These are phyloP conservation scores for Parasteatoda lunata DNA, from an alignment of 2,888 invertebrate species.

Conservation along the genomic window DNA sequence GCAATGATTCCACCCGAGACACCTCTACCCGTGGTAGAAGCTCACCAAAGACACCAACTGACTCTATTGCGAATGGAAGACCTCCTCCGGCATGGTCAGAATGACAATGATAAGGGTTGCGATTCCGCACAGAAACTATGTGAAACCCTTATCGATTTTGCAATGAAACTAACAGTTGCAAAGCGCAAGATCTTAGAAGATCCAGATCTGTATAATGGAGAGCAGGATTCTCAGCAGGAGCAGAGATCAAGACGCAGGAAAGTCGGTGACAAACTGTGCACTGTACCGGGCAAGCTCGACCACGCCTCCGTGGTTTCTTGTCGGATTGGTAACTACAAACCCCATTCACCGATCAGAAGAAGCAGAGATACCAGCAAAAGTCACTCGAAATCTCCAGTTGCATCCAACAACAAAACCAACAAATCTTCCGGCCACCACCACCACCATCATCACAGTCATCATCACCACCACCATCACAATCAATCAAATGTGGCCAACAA, in stretches of 20 bases:
- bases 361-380: slow-evolving; percentile 45
- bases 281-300: slow-evolving; percentile 90
- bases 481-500: slow-evolving; percentile 39
- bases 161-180: slow-evolving; percentile 84
- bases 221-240: slow-evolving; percentile 60
- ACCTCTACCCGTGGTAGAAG: slow-evolving; percentile 81
- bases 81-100: slow-evolving; percentile 81
- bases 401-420: slow-evolving; percentile 32
- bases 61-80: slow-evolving; percentile 85
- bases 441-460: slow-evolving; percentile 50
- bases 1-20: slow-evolving; percentile 20
- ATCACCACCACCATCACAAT: slow-evolving; percentile 34
- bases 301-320: slow-evolving; percentile 91
- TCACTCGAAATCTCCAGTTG: slow-evolving; percentile 53
- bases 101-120: slow-evolving; percentile 77
- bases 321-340: slow-evolving; percentile 78
- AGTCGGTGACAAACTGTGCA: slow-evolving; percentile 83
- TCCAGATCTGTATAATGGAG: slow-evolving; percentile 81
- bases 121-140: slow-evolving; percentile 80
- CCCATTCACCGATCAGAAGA: slow-evolving; percentile 43
- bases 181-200: slow-evolving; percentile 89
- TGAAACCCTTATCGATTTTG: slow-evolving; percentile 84
- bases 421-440: slow-evolving; percentile 37
- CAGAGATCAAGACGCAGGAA: slow-evolving; percentile 80
- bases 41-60: slow-evolving; percentile 84